Percentiles rank a stretch among this genome's conserved stretches.
These are phyloP conservation scores for Castor canadensis DNA, from an alignment of 2,113 vertebrate species.

Conservation along the genomic window DNA sequence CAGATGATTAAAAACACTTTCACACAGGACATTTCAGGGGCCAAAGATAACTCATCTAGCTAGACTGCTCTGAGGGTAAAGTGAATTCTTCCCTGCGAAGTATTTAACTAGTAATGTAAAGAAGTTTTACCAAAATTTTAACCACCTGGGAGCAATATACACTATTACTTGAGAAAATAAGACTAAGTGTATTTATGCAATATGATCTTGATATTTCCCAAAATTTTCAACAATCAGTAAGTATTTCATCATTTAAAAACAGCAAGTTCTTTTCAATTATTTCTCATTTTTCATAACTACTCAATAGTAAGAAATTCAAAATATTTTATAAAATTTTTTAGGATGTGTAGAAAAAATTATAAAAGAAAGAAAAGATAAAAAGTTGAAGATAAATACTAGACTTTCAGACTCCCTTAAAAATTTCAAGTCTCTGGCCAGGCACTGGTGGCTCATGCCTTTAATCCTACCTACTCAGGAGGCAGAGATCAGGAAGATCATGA, in stretches of 20 bases:
- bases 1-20: background rate
- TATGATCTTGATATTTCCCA: background rate
- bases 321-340: constrained; percentile 32
- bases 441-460: no score
- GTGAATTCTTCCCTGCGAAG: background rate
- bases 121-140: constrained; percentile 21
- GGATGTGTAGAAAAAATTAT: constrained; percentile 3
- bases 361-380: background rate
- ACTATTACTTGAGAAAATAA: constrained; percentile 21
- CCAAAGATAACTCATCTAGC: background rate
- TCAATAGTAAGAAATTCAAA: constrained; percentile 28
- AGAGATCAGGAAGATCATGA: no score
- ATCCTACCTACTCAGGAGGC: no score
- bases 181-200: background rate
- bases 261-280: background rate
- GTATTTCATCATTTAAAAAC: constrained; percentile 7
- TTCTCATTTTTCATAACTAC: background rate
- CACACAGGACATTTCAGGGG: background rate
- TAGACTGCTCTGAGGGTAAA: background rate
- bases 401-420: constrained; percentile 29
- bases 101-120: background rate
- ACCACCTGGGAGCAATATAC: background rate
- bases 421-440: background rate
- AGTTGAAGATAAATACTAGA: background rate
- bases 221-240: background rate